A percentile compares a stretch with the other conserved stretches of the same genome.
phyloP scores from a whole-genome alignment of 2,797 vertebrate genomes.

The Rhabdomys pumilio region DNA sequence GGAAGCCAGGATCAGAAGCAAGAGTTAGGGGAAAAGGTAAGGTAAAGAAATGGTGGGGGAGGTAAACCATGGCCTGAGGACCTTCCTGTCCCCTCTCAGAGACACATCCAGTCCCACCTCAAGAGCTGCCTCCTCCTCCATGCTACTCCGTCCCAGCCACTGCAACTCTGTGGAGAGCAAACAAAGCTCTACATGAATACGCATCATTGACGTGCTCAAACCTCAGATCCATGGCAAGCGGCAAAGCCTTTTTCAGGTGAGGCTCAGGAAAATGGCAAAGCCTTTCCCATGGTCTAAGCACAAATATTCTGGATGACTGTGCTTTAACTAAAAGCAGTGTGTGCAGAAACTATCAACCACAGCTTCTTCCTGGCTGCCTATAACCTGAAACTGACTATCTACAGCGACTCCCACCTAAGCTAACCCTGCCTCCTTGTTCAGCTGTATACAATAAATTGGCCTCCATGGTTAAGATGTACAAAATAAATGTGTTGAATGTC shows the following conservation, averaged over 20 bases:
- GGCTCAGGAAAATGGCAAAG: not conserved
- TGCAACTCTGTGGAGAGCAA: not conserved
- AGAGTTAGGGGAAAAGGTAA: not conserved
- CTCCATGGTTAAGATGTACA: not conserved
- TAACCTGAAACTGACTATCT: not conserved
- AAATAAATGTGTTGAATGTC: not conserved
- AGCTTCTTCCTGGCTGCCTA: not conserved
- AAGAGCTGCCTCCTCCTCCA: no score
- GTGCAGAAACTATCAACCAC: not conserved
- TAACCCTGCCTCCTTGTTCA: not conserved
- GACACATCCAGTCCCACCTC: not conserved
- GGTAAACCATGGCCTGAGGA: not conserved
- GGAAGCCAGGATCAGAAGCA: not conserved
- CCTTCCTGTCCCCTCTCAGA: not conserved
- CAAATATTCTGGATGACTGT: no score
- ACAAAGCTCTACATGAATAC: not conserved
- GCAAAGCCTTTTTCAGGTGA: not conserved
- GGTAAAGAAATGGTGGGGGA: not conserved
- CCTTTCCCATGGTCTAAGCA: not conserved
- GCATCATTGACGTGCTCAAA: not conserved
- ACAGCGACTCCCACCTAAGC: not conserved
- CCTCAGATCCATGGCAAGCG: not conserved
- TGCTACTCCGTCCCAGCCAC: accelerated
- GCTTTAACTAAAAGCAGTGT: not conserved
- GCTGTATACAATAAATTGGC: not conserved